Evolutionary conservation across 1,140 invertebrate species (phyloP).

Genomic region (Pogonomyrmex barbatus): DNA sequence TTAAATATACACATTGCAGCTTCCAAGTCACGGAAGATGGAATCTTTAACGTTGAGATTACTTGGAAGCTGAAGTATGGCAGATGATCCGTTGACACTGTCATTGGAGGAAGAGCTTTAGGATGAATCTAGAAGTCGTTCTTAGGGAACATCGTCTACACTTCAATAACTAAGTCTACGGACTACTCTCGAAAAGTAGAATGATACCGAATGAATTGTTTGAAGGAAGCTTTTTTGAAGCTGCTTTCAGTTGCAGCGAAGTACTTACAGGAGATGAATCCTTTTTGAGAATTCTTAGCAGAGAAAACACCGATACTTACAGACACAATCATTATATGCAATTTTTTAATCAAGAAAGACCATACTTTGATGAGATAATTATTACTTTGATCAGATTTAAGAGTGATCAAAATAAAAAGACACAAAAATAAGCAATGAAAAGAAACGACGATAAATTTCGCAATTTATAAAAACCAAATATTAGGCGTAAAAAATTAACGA

Average conservation of each 20-base stretch:
- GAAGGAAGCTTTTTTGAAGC: not conserved
- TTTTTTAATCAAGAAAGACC: conserved; percentile 8
- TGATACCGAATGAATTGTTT: not conserved
- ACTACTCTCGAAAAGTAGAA: conserved; percentile 20
- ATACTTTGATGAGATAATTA: not conserved
- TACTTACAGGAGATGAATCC: conserved; percentile 51
- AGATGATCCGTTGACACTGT: not conserved
- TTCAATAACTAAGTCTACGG: not conserved
- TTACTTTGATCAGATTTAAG: not conserved
- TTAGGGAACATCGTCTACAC: not conserved
- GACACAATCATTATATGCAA: not conserved
- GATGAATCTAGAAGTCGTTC: conserved; percentile 23
- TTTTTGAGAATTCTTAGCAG: conserved; percentile 24
- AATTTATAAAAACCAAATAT: not conserved
- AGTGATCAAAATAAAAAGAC: conserved; percentile 4
- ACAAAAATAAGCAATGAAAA: not conserved
- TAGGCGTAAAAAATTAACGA: not conserved
- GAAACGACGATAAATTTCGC: conserved; percentile 11
- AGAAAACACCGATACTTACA: not conserved
- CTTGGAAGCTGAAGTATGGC: conserved; percentile 1
- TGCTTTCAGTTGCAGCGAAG: not conserved
- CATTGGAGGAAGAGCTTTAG: conserved; percentile 17
- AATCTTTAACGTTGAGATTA: conserved; percentile 21
- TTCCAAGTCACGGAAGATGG: conserved; percentile 15
- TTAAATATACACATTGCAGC: not conserved